Base-by-base conservation (phyloP, 2,113 vertebrate species). In the Ciconia stormi region DNA sequence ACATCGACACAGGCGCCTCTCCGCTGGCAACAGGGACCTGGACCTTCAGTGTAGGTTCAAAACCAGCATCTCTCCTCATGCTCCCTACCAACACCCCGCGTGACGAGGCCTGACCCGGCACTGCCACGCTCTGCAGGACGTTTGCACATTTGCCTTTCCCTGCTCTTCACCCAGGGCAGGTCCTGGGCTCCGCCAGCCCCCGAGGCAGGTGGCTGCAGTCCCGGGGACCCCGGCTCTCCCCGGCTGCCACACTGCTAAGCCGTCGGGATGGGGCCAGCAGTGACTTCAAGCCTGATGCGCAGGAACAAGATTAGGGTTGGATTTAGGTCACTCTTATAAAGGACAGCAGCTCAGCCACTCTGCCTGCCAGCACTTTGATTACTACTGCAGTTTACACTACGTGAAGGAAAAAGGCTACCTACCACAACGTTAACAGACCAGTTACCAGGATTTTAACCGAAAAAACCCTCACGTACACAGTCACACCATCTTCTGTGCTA, bases 41-140 rank as follows among this genome's bases (percentile, higher is more conserved):
- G 44, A 7, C 16, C 36, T 58, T 34, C 80, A 19, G 5, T 0
- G 1, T 3, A 7, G 30, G 49, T 55, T 86, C 50, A 40, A 50
- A 61, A 3, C 2, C 46, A 47, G 20, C 21, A 8, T 27, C 4
- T 2, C 1, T 26, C 20, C 26, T 16, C 8, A 13, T 1, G 2
- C 38, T 65, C 9, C 36, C 34, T 15, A 34, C 16, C 0, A 13
- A 55, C 38, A 27, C 16, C 2, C 7, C 17, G 38, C 0, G 0
- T 0, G 27, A 19, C 0, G 1, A 76, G 36, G 21, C 46, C 40
- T 5, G 3, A 38, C 4, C 7, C 0, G 0, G 44, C 62, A 2
- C 27, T 13, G 42, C 32, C 13, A 5, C 0, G 0, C 15, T 87
- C 50, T 21, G 49, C 3, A 8, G 34, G 26, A 56, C 0, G 4